These are phyloP conservation scores for Serranus cabrilla DNA, from an alignment of 2,797 vertebrate species.

Conservation along the genomic window DNA sequence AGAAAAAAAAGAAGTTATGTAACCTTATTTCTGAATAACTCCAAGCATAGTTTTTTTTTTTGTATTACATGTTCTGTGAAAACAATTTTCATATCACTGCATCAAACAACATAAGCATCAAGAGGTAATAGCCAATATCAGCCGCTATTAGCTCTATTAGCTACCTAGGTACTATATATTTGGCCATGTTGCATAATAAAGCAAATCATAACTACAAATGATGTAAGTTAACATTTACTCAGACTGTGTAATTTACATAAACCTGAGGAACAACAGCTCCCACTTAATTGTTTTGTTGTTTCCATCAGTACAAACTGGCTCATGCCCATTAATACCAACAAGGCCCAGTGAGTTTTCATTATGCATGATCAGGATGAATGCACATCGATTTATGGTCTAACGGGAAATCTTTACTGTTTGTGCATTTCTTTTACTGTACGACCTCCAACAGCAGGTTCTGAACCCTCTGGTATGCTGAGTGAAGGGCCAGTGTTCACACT, in stretches of 20 bases:
- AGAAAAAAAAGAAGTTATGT: too few species aligned
- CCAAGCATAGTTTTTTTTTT: too few species aligned
- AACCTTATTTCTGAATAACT: too few species aligned
- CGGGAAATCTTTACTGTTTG: constrained; percentile 24
- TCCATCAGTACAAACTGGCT: constrained; percentile 1
- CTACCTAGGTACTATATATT: neutral
- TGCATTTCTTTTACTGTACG: constrained; percentile 23
- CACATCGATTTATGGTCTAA: constrained; percentile 36
- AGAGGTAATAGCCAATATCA: too few species aligned
- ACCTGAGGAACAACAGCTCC: neutral
- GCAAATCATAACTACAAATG: neutral
- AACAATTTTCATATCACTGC: too few species aligned
- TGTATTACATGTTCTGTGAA: too few species aligned
- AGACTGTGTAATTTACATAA: neutral
- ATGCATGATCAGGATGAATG: constrained; percentile 41
- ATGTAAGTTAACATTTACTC: neutral
- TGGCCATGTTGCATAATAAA: neutral
- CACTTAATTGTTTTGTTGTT: neutral
- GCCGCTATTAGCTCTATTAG: too few species aligned
- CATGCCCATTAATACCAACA: constrained; percentile 13
- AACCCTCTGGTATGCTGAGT: constrained; percentile 58
- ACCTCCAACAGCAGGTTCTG: constrained; percentile 47
- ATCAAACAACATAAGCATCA: too few species aligned
- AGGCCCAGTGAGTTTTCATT: constrained; percentile 40
- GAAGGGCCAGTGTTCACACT: constrained; percentile 17